A percentile compares a stretch with the other conserved stretches of the same genome.
These are phyloP conservation scores for Criorhina ranunculi DNA, from an alignment of 2,888 invertebrate genomes.

Conservation along the genomic window DNA sequence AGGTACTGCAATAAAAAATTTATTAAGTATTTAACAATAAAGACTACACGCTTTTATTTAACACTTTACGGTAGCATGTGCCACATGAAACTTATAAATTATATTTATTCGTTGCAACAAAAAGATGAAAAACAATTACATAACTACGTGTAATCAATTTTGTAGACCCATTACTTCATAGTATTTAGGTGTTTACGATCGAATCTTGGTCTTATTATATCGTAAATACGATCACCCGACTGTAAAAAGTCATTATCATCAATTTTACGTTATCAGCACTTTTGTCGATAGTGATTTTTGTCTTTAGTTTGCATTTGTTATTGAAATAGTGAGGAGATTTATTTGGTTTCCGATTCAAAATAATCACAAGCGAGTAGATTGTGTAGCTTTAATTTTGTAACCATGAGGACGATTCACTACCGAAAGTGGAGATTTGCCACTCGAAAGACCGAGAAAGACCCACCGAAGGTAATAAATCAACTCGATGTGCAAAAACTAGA, in stretches of 20 bases:
- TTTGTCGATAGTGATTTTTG: not conserved
- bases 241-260: conserved; percentile 10
- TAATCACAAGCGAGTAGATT: no score
- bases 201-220: conserved; percentile 9
- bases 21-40: no score
- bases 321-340: not conserved
- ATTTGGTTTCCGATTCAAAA: not conserved
- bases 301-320: not conserved
- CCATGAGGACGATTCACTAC: no score
- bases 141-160: conserved; percentile 2
- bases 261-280: conserved; percentile 4
- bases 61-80: no score
- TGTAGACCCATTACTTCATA: conserved; percentile 6
- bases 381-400: no score
- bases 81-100: no score
- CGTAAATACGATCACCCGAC: conserved; percentile 37
- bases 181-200: not conserved
- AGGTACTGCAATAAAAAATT: no score
- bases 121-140: not conserved
- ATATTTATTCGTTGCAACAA: not conserved
- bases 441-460: no score
- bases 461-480: no score
- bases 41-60: no score
- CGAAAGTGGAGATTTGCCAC: no score
- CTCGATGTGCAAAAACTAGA: no score